phyloP scores from a whole-genome alignment of 2,797 vertebrate genomes.

The Amphiprion clarkii region DNA sequence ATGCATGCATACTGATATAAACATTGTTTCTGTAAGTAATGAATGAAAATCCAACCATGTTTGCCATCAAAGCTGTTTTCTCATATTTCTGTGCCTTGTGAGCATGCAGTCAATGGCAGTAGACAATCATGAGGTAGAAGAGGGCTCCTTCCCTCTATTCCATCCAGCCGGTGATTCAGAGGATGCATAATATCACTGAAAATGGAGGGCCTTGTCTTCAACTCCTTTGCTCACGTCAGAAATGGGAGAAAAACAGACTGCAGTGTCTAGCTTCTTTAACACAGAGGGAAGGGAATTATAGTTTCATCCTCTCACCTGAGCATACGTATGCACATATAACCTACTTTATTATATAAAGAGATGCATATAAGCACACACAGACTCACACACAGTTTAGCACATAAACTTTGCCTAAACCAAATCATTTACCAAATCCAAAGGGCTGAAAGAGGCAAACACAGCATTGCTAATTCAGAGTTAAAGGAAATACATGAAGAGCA shows the following conservation, averaged over 20 bases:
- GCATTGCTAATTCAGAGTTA: conserved; percentile 62
- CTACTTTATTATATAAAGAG: not conserved
- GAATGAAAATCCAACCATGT: conserved; percentile 61
- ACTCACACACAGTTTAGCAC: not conserved
- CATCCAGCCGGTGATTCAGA: conserved; percentile 50
- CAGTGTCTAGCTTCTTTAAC: conserved; percentile 12
- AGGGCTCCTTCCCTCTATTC: conserved; percentile 19
- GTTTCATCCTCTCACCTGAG: conserved; percentile 43
- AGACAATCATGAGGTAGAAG: conserved; percentile 44
- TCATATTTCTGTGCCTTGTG: conserved; percentile 31
- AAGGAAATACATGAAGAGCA: conserved; percentile 60
- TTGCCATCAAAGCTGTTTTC: conserved; percentile 46
- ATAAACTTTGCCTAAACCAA: conserved; percentile 26
- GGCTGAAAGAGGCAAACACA: conserved; percentile 43
- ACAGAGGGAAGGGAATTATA: conserved; percentile 35
- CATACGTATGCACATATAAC: not conserved
- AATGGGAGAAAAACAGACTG: conserved; percentile 29
- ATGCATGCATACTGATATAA: conserved; percentile 47
- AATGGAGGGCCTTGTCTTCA: conserved; percentile 68
- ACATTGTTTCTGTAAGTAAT: conserved; percentile 48
- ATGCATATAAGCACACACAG: not conserved
- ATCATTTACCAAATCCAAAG: conserved; percentile 60
- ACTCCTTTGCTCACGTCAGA: conserved; percentile 46
- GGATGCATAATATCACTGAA: conserved; percentile 45
- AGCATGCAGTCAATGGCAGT: conserved; percentile 41